Percentiles rank a stretch among this genome's conserved stretches.
Conservation (phyloP, 1,140 invertebrate species). For the Megalopta genalis region DNA sequence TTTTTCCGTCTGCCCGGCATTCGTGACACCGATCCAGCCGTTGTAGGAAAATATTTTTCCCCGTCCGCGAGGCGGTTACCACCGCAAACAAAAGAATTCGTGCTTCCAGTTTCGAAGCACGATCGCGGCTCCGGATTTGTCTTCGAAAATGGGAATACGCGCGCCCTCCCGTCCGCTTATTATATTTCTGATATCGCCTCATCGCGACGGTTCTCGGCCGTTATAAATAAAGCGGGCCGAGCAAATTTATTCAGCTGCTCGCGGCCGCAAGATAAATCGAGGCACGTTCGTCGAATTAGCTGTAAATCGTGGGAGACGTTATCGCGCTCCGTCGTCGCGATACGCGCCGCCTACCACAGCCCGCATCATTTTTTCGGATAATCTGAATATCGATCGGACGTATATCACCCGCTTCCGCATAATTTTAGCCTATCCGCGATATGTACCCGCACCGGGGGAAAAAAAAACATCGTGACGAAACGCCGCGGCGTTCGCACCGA, state of each 20-base stretch:
- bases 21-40: too few species aligned
- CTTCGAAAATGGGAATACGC: too few species aligned
- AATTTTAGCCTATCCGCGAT: slow-evolving; percentile 18
- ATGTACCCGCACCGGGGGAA: slow-evolving; percentile 10
- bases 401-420: slow-evolving; percentile 35
- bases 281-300: slow-evolving; percentile 19
- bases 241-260: neutral
- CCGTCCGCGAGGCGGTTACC: too few species aligned
- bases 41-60: too few species aligned
- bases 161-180: too few species aligned
- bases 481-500: too few species aligned
- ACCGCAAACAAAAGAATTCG: too few species aligned
- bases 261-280: neutral
- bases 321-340: slow-evolving; percentile 7
- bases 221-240: neutral
- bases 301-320: slow-evolving; percentile 29
- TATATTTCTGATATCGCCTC: too few species aligned
- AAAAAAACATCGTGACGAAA: neutral
- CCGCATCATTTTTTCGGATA: slow-evolving; percentile 48
- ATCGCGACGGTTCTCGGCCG: too few species aligned
- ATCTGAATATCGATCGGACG: slow-evolving; percentile 54
- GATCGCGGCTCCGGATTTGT: too few species aligned
- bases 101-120: too few species aligned
- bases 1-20: too few species aligned
- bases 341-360: slow-evolving; percentile 7